Conservation (phyloP, 2,797 vertebrate genomes). For the Zenarchopterus dispar region DNA sequence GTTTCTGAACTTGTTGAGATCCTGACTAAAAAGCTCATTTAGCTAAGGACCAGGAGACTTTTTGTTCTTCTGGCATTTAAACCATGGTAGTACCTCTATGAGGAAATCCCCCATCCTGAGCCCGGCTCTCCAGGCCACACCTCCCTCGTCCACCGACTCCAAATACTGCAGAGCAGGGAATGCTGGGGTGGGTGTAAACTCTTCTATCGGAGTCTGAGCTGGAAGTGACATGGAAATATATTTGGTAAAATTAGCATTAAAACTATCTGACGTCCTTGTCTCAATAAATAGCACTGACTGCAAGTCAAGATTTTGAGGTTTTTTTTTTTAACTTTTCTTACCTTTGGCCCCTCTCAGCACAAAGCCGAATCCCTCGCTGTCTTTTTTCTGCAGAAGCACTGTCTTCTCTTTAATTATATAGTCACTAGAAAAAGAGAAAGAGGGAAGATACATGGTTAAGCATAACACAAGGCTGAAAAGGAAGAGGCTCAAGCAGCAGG, state of each 20-base stretch:
- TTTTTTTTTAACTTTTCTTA: conserved; percentile 63
- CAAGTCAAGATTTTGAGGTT: neutral
- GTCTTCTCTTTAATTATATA: conserved; percentile 97
- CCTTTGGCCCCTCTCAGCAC: conserved; percentile 95
- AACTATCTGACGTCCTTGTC: neutral
- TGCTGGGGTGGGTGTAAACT: conserved; percentile 94
- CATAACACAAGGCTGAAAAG: neutral
- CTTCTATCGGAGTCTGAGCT: conserved; percentile 96
- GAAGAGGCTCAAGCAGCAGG: neutral
- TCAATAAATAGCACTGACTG: neutral
- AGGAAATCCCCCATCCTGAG: conserved; percentile 95
- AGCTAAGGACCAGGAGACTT: neutral
- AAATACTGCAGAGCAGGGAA: conserved; percentile 95
- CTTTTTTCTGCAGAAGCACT: conserved; percentile 93
- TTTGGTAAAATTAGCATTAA: conserved; percentile 1
- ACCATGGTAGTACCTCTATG: conserved; percentile 84
- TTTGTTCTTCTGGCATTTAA: neutral
- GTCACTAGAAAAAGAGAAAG: conserved; percentile 80
- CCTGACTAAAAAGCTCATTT: neutral
- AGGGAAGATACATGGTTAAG: conserved; percentile 13
- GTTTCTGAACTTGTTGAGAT: neutral
- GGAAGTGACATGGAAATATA: conserved; percentile 46
- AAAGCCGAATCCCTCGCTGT: conserved; percentile 96
- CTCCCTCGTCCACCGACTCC: conserved; percentile 94
- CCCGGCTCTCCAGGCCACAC: conserved; percentile 92